Base-by-base conservation (phyloP, 2,113 vertebrate genomes). In the Thunnus thynnus region DNA sequence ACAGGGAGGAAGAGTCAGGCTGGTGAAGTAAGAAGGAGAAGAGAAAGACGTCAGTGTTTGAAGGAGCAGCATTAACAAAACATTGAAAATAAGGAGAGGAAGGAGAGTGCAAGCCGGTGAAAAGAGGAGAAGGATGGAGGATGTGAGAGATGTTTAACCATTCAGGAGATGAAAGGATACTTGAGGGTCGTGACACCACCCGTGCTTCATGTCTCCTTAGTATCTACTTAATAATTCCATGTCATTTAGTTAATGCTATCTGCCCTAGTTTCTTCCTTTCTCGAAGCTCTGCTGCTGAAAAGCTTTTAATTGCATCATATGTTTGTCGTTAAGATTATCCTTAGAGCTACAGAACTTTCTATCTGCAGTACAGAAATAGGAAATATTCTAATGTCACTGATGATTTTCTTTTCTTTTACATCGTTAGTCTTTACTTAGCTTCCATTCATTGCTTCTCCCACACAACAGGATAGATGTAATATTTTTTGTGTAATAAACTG, bases 121-220 rank as follows among this genome's bases (percentile, higher is more conserved):
- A 77, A 80, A 41, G 78, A 36, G 16, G 46, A 76, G 63, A 36
- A 57, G 27, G 60, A 57, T n/a, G 50, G 25, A 62, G 41, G 77
- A 73, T 48, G 58, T 16, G 1, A 62, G 50, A 50, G 69, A 61
- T 77, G 75, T 79, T 87, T 63, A 85, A 86, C 78, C 79, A 85
- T 88, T 85, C 76, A 78, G 62, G n/a, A 86, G 86, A 87, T 89
- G 76, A 93, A 87, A 87, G 72, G 67, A 36, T 72, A 69, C 54
- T 30, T 10, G 8, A 70, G 68, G 80, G 81, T 91, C 50, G 3
- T 67, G 81, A 88, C 88, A 82, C 64, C 18, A 36, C 44, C 57
- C 6, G 17, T 66, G 69, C 54, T 41, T 79, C 20, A 11, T 72
- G 63, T 79, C 75, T 89, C 60, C 72, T 86, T 57, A 69, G 75